Evolutionary conservation across 2,797 vertebrate genomes (phyloP).

Genomic region (Hypotaenidia philippensis): DNA sequence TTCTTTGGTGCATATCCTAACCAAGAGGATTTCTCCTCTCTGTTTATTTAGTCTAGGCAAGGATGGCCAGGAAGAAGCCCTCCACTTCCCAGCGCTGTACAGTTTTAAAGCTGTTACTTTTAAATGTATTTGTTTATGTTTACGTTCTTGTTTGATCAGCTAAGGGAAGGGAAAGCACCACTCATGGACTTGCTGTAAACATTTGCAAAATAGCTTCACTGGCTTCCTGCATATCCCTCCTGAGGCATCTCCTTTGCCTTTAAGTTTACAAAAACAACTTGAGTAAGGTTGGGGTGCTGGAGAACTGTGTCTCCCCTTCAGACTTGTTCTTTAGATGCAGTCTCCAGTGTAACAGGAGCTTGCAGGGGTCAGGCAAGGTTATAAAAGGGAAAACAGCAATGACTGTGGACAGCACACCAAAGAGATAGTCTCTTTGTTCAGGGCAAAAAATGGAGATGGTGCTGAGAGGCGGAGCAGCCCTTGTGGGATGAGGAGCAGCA

Average conservation of each 20-base stretch:
- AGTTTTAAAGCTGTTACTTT: background rate
- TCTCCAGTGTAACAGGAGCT: rapidly evolving
- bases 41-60: constrained; percentile 44
- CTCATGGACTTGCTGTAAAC: background rate
- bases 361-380: background rate
- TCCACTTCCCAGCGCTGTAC: background rate
- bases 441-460: rapidly evolving
- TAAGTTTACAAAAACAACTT: background rate
- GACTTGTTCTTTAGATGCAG: rapidly evolving
- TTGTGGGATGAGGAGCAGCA: background rate
- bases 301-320: background rate
- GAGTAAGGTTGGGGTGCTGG: background rate
- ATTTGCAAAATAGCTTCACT: background rate
- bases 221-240: background rate
- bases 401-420: rapidly evolving
- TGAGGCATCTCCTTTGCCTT: background rate
- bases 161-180: background rate
- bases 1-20: background rate
- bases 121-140: constrained; percentile 40
- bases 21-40: background rate
- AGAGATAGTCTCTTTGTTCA: background rate
- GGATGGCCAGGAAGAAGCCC: background rate
- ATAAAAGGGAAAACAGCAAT: background rate
- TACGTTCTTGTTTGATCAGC: background rate
- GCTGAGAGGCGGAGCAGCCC: background rate